Percentiles rank a stretch among this genome's conserved stretches.
Conservation (phyloP, 1,140 invertebrate species). For the Batillaria attramentaria region DNA sequence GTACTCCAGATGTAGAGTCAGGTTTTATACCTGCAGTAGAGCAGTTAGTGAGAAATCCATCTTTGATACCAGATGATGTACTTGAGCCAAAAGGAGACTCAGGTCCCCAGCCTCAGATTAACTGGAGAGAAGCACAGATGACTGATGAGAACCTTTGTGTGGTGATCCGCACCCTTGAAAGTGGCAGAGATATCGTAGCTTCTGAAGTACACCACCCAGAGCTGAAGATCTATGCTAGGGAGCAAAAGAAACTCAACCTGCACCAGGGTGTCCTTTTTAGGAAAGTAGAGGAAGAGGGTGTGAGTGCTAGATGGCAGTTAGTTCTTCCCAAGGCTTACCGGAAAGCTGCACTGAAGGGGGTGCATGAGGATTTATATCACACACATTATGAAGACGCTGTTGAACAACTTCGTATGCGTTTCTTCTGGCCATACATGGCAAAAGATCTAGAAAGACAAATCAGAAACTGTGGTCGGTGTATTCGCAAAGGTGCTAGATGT, state of each 20-base stretch:
- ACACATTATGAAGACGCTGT: neutral
- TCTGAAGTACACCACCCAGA: conserved; percentile 4
- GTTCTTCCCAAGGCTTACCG: neutral
- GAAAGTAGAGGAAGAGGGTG: conserved; percentile 3
- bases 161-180: neutral
- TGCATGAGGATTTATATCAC: conserved; percentile 33
- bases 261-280: conserved; percentile 32
- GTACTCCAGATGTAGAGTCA: neutral
- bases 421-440: neutral
- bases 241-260: conserved; percentile 31
- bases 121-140: conserved; percentile 34
- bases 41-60: neutral
- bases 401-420: neutral
- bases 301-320: neutral
- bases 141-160: conserved; percentile 17
- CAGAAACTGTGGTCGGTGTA: neutral
- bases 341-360: neutral
- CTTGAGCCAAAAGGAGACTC: neutral
- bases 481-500: neutral
- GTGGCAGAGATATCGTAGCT: neutral
- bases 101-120: neutral
- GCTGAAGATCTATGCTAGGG: conserved; percentile 14
- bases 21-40: conserved; percentile 11
- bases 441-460: neutral
- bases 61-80: neutral